phyloP scores from a whole-genome alignment of 2,797 vertebrate species.

The Emydoidea blandingii region DNA sequence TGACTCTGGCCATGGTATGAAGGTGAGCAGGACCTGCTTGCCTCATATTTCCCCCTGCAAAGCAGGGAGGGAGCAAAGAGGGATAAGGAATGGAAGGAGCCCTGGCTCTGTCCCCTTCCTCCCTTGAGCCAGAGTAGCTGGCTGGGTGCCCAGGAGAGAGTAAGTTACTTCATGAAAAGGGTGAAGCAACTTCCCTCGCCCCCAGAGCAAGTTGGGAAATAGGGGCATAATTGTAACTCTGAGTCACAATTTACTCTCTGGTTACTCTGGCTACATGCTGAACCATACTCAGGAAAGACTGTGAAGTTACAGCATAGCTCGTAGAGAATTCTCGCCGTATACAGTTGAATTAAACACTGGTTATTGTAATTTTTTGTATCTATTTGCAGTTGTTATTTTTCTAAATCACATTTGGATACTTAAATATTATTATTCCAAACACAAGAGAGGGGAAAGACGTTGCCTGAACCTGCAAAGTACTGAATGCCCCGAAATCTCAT shows the following conservation, averaged over 20 bases:
- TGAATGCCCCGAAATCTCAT: neutral
- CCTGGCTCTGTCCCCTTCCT: accelerated
- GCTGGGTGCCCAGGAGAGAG: neutral
- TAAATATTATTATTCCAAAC: neutral
- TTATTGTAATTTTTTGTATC: neutral
- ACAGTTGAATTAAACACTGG: neutral
- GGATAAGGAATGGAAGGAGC: neutral
- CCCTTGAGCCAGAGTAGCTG: neutral
- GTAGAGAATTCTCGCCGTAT: neutral
- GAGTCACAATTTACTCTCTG: neutral
- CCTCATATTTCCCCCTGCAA: accelerated
- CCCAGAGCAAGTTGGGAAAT: neutral
- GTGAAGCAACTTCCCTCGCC: accelerated
- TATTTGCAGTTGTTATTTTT: neutral
- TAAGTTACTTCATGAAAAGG: neutral
- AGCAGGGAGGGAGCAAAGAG: neutral
- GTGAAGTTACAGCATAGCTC: neutral
- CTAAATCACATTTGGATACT: neutral
- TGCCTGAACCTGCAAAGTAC: accelerated
- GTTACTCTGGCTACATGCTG: neutral
- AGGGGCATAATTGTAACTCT: neutral
- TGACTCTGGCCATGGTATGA: accelerated
- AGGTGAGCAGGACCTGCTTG: neutral
- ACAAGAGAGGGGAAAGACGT: neutral
- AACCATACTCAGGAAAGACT: accelerated